Conservation (phyloP, 2,797 vertebrate genomes). For the Silurus aristotelis region DNA sequence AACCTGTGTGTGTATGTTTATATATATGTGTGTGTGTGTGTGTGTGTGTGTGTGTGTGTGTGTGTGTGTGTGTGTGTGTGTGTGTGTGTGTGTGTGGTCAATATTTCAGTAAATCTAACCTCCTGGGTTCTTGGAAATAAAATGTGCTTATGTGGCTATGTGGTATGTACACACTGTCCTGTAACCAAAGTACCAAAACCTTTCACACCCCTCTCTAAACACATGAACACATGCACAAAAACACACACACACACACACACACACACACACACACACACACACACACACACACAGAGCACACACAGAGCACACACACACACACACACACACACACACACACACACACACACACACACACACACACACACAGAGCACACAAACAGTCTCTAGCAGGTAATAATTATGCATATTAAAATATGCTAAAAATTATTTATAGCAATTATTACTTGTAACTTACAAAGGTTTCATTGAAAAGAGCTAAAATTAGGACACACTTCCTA, state of each 20-base stretch:
- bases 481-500: not conserved
- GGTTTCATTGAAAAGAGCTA: not conserved
- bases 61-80: constrained; percentile 40
- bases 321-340: not conserved
- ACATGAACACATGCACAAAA: not conserved
- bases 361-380: no score
- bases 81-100: constrained; percentile 39
- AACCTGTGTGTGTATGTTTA: constrained; percentile 1
- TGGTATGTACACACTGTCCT: constrained; percentile 44
- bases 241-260: not conserved
- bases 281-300: no score
- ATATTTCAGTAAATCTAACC: constrained; percentile 54
- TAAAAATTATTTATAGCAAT: not conserved
- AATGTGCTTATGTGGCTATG: constrained; percentile 48
- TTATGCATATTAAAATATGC: not conserved
- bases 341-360: not conserved
- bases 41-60: constrained; percentile 38
- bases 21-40: constrained; percentile 37
- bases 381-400: not conserved
- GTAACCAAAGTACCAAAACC: constrained; percentile 23
- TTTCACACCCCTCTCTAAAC: not conserved
- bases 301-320: not conserved
- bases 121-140: constrained; percentile 54
- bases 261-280: not conserved
- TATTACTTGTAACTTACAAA: not conserved